These are phyloP conservation scores for Acanthosoma haemorrhoidale DNA, from an alignment of 2,888 invertebrate species.

Conservation along the genomic window DNA sequence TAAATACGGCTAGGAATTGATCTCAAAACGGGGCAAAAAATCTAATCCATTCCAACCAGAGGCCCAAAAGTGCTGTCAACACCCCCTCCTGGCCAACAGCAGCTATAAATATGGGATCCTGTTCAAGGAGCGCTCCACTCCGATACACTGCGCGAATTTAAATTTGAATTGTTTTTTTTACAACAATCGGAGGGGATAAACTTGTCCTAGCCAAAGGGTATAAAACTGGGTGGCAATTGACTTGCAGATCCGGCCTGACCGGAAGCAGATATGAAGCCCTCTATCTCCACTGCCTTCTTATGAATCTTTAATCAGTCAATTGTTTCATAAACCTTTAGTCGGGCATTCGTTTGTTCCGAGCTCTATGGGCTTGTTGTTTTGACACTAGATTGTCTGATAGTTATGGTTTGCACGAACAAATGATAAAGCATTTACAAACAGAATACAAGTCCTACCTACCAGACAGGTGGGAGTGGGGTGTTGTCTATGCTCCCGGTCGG, in stretches of 20 bases:
- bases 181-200: background rate
- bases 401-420: too few relatives aligned
- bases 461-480: too few relatives aligned
- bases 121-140: background rate
- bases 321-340: conserved; percentile 12
- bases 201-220: background rate
- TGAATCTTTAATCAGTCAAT: conserved; percentile 21
- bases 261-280: background rate
- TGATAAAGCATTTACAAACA: too few relatives aligned
- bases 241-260: conserved; percentile 16
- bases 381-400: too few relatives aligned
- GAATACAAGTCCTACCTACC: too few relatives aligned
- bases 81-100: too few relatives aligned
- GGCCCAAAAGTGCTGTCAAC: too few relatives aligned
- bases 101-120: background rate
- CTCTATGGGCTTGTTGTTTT: too few relatives aligned
- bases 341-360: background rate
- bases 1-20: too few relatives aligned
- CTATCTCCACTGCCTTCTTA: background rate
- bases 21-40: too few relatives aligned
- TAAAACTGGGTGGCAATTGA: conserved; percentile 4
- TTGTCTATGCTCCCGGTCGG: too few relatives aligned
- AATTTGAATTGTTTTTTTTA: conserved; percentile 7
- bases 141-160: conserved; percentile 11
- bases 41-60: too few relatives aligned